Evolutionary conservation across 2,113 vertebrate species (phyloP).

Genomic region (Gasterosteus aculeatus): DNA sequence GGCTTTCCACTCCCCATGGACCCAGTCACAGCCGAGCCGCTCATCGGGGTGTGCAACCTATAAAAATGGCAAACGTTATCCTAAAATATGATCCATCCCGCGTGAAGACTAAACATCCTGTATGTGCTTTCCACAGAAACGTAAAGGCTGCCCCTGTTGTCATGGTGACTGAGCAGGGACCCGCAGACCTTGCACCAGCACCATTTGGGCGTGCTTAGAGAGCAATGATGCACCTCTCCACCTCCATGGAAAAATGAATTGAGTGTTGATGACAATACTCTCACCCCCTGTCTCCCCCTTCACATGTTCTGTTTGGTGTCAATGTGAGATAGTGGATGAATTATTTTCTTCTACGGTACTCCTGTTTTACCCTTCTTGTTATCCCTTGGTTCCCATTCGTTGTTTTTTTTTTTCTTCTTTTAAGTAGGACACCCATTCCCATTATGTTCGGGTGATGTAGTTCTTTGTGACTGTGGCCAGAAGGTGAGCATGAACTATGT

Average conservation of each 20-base stretch:
- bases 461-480: constrained; percentile 11
- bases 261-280: constrained; percentile 37
- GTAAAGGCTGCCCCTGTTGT: constrained; percentile 64
- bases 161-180: constrained; percentile 63
- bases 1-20: too few relatives aligned
- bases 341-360: constrained; percentile 39
- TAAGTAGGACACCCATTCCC: neutral
- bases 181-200: constrained; percentile 62
- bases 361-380: constrained; percentile 3
- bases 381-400: neutral
- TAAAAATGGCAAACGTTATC: too few relatives aligned
- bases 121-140: constrained; percentile 71
- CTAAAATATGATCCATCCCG: too few relatives aligned
- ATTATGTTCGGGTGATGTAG: constrained; percentile 9
- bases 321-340: constrained; percentile 36
- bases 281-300: neutral
- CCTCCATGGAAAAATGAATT: constrained; percentile 48
- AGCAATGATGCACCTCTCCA: constrained; percentile 52
- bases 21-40: too few relatives aligned
- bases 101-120: neutral
- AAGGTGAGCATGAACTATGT: neutral
- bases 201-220: constrained; percentile 64
- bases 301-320: constrained; percentile 19
- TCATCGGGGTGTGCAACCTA: neutral
- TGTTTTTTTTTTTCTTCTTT: neutral